phyloP scores from a whole-genome alignment of 2,113 vertebrate species.

The Taxidea taxus region DNA sequence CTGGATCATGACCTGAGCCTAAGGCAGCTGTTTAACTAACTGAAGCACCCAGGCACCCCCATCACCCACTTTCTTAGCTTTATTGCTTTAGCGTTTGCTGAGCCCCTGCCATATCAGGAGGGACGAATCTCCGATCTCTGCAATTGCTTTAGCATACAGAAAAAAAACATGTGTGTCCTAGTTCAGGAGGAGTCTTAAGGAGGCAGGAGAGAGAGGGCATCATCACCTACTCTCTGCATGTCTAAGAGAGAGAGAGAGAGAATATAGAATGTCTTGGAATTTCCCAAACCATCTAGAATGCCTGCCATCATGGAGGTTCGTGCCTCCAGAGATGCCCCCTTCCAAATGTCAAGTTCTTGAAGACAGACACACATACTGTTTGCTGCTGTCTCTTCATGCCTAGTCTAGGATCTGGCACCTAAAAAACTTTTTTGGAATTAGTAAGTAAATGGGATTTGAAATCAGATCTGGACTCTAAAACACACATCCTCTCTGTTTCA shows the following conservation, averaged over 20 bases:
- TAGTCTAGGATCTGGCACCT: accelerated
- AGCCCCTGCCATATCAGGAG: not conserved
- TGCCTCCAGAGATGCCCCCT: not conserved
- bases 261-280: too few species aligned
- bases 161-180: not conserved
- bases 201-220: not conserved
- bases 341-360: not conserved
- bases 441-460: not conserved
- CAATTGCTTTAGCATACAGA: constrained; percentile 7
- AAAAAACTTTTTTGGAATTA: not conserved
- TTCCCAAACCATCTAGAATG: not conserved
- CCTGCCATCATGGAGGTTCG: not conserved
- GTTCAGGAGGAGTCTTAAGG: not conserved
- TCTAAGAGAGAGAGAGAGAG: not conserved
- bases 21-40: too few species aligned
- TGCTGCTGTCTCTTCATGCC: not conserved
- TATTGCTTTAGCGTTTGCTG: constrained; percentile 44
- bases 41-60: too few species aligned
- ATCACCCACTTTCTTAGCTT: constrained; percentile 31
- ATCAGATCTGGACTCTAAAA: not conserved
- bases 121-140: not conserved
- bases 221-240: not conserved
- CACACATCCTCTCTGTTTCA: not conserved
- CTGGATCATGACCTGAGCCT: too few species aligned
- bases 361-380: not conserved